Evolutionary conservation across 2,888 invertebrate species (phyloP).

Genomic region (Pharmacophagus antenor): DNA sequence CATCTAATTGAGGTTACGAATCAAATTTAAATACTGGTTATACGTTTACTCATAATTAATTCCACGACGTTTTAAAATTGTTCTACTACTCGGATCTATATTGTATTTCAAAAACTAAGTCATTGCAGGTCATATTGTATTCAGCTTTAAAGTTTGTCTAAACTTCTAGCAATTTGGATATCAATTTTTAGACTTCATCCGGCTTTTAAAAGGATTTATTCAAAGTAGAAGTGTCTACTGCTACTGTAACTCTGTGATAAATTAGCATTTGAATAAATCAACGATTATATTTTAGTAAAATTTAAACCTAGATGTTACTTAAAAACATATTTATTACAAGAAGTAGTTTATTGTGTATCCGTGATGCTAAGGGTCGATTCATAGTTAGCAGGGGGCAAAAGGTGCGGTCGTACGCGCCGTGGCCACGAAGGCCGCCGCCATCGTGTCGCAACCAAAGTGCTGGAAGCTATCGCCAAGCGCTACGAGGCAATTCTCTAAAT

Average conservation of each 20-base stretch:
- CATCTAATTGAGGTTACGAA: slow-evolving; percentile 27
- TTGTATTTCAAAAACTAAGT: too few species aligned
- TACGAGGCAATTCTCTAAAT: slow-evolving; percentile 20
- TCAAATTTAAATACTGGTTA: slow-evolving; percentile 17
- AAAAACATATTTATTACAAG: background rate
- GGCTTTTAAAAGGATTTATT: background rate
- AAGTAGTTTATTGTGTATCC: slow-evolving; percentile 4
- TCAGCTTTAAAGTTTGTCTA: too few species aligned
- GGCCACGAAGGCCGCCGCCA: slow-evolving; percentile 64
- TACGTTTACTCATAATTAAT: background rate
- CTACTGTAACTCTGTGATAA: background rate
- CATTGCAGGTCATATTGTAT: too few species aligned
- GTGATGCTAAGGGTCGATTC: slow-evolving; percentile 35
- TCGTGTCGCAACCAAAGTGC: slow-evolving; percentile 52
- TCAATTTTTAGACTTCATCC: too few species aligned
- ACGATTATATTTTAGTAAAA: background rate
- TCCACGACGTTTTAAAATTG: background rate
- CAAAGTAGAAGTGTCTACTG: background rate
- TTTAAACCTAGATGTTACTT: background rate
- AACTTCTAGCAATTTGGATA: too few species aligned
- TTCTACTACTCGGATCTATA: background rate
- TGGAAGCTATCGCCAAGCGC: slow-evolving; percentile 24
- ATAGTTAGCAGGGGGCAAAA: slow-evolving; percentile 51
- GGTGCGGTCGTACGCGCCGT: slow-evolving; percentile 66
- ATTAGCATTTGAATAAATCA: background rate